These are phyloP conservation scores for Syndactyla subalaris DNA, from an alignment of 2,797 vertebrate genomes.

Conservation along the genomic window DNA sequence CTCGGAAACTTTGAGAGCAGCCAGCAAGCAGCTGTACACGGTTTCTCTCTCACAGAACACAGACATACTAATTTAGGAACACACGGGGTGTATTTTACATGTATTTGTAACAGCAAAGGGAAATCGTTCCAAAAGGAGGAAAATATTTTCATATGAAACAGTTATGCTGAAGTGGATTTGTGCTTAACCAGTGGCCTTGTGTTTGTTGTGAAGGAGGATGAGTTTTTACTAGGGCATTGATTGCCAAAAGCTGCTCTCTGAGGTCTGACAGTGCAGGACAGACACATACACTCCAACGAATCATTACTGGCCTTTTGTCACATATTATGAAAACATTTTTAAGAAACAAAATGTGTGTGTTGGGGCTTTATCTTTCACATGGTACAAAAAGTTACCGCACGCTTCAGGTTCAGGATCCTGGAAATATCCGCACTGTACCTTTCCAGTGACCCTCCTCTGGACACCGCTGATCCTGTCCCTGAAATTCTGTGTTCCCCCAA, in stretches of 20 bases:
- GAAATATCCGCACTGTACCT: neutral
- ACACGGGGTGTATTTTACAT: neutral
- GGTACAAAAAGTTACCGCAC: neutral
- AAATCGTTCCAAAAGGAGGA: neutral
- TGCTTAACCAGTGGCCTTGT: neutral
- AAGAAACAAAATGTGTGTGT: neutral
- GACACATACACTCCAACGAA: neutral
- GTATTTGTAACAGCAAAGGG: neutral
- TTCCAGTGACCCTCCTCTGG: neutral
- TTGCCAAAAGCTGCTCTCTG: neutral
- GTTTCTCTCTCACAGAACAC: neutral
- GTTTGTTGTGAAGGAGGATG: neutral
- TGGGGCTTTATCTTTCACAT: neutral
- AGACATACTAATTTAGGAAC: neutral
- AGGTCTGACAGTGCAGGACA: neutral
- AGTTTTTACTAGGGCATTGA: neutral
- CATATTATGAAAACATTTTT: neutral
- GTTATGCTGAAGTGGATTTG: neutral
- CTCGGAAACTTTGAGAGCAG: neutral
- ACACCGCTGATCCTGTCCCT: neutral
- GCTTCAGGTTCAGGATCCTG: neutral
- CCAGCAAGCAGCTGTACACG: neutral
- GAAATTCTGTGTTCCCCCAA: neutral
- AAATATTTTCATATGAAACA: neutral
- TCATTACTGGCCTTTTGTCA: neutral